These are phyloP conservation scores for Eubasilissa regina DNA, from an alignment of 1,140 invertebrate species.

Conservation along the genomic window DNA sequence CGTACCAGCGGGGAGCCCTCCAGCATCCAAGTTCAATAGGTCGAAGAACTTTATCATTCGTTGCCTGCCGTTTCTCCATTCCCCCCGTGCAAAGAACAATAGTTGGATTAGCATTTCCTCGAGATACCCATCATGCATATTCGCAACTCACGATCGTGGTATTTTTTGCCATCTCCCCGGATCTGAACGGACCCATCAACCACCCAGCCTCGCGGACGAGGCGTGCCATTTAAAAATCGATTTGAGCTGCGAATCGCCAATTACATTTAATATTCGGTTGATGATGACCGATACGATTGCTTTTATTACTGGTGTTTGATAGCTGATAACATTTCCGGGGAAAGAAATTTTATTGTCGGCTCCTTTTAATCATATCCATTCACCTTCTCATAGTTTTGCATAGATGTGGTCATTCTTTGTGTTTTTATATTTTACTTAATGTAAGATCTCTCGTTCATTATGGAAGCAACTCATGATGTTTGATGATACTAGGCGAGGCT, in stretches of 20 bases:
- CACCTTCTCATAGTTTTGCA: no score
- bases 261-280: conserved; percentile 31
- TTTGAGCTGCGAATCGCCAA: conserved; percentile 42
- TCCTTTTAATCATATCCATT: no score
- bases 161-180: not conserved
- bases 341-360: no score
- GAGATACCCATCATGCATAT: conserved; percentile 30
- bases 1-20: not conserved
- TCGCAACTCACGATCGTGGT: conserved; percentile 9
- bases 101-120: conserved; percentile 18
- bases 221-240: conserved; percentile 42
- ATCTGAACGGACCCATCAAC: not conserved
- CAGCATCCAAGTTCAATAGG: conserved; percentile 5
- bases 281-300: conserved; percentile 14
- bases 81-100: not conserved
- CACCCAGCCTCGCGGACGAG: not conserved
- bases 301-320: not conserved
- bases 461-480: no score
- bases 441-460: no score
- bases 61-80: not conserved
- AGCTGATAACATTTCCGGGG: no score
- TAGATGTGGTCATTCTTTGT: no score
- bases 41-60: conserved; percentile 15
- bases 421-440: no score
- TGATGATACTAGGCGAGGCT: no score